Base-by-base conservation (phyloP, 1,140 invertebrate genomes). In the Zaprionus nigranus region DNA sequence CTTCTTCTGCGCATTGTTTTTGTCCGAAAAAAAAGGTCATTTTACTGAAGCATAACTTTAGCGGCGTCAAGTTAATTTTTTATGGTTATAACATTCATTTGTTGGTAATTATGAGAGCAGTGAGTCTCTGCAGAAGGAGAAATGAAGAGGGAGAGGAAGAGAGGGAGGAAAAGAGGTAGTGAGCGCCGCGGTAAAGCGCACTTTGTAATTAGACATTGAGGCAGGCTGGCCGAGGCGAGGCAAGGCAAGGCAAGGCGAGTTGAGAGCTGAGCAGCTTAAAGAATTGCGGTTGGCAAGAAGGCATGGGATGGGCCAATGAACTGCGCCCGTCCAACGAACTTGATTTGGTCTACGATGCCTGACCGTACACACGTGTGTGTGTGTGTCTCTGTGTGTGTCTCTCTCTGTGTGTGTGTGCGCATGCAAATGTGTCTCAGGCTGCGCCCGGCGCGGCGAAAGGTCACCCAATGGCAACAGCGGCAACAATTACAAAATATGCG, bases 401-500 rank as follows among this genome's bases (percentile, higher is more conserved):
- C 12, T 53, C 26, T 71, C 36, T 38, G 11, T 49, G 46, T 67
- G 56, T 53, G 12, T 56, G 70, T 65, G 84, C 65, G 60, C 87
- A 88, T 88, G 84, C 84, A 88, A 88, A 88, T 88, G 84, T 76
- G 57, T 72, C 63, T 77, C 40, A 56, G 69, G 56, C 74, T 65
- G 74, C 56, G 83, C 67, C 78, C 72, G 20, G 46, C 46, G 46
- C 60, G 85, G 80, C 69, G 75, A 88, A 88, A 88, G 84, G 84
- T 88, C 84, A 88, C 56, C 54, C 61, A 83, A 56, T 63, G 56
- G 51, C 81, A 71, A 56, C 68, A 75, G 79, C 80, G 67, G 66
- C 85, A 90, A 85, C 85, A 88, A 88, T 88, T 88, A 90, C 85
- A 88, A 88, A 88, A 90, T 90, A 88, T 88, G 84, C 84, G 84